Conservation (phyloP, 2,113 vertebrate genomes). For the Dipodomys merriami region DNA sequence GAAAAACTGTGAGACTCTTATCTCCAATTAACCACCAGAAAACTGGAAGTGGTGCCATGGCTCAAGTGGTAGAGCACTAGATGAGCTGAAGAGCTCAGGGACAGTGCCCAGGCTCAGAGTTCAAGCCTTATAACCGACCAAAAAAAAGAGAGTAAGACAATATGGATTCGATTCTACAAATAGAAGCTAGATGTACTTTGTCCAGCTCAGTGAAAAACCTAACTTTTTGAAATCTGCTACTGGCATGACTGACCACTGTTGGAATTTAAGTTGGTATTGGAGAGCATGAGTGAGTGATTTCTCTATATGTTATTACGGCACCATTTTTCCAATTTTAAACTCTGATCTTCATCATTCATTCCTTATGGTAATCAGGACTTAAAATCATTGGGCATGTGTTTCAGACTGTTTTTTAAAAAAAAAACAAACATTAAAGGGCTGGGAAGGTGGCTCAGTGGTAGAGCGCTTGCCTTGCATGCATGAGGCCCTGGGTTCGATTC, state of each 20-base stretch:
- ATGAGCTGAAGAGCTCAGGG: too few relatives aligned
- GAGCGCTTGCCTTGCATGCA: too few relatives aligned
- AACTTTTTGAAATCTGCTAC: constrained; percentile 53
- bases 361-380: constrained; percentile 43
- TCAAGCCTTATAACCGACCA: neutral
- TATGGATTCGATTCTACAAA: constrained; percentile 34
- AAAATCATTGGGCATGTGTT: constrained; percentile 36
- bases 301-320: neutral
- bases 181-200: constrained; percentile 26
- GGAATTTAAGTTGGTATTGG: constrained; percentile 41
- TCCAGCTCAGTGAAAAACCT: constrained; percentile 14
- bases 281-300: constrained; percentile 20
- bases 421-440: neutral
- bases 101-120: too few relatives aligned
- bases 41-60: too few relatives aligned
- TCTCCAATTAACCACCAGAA: too few relatives aligned
- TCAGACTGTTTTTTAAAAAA: constrained; percentile 47
- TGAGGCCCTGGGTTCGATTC: too few relatives aligned
- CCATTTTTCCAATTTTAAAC: constrained; percentile 60
- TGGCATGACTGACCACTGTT: constrained; percentile 36
- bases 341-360: constrained; percentile 42
- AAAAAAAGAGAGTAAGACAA: neutral
- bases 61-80: too few relatives aligned
- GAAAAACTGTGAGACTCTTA: too few relatives aligned
- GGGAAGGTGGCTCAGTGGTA: too few relatives aligned